Evolutionary conservation across 2,797 vertebrate genomes (phyloP).

Genomic region (Labroides dimidiatus): DNA sequence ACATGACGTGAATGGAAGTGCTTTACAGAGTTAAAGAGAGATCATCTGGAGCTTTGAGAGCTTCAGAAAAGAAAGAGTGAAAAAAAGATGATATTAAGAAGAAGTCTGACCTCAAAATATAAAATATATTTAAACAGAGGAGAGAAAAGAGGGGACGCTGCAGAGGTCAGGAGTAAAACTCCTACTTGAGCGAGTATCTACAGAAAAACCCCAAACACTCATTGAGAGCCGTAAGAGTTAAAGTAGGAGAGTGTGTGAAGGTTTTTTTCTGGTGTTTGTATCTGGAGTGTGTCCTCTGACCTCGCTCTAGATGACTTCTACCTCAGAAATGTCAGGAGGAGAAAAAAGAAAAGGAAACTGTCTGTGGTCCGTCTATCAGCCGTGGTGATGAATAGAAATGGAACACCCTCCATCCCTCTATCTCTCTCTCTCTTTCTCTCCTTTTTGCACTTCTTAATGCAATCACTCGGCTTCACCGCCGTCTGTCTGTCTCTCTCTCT

Average conservation of each 20-base stretch:
- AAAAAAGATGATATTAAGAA: too few relatives aligned
- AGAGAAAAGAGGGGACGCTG: not conserved
- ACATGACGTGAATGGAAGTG: too few relatives aligned
- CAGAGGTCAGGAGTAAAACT: not conserved
- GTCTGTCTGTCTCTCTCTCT: constrained; percentile 64
- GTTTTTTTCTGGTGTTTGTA: constrained; percentile 25
- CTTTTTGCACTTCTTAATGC: constrained; percentile 70
- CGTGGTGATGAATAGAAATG: constrained; percentile 80
- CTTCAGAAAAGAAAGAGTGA: too few relatives aligned
- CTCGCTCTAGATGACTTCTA: constrained; percentile 41
- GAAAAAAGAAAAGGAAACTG: constrained; percentile 49
- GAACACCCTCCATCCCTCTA: constrained; percentile 45
- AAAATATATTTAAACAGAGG: too few relatives aligned
- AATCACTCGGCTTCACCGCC: constrained; percentile 78
- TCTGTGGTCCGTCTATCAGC: constrained; percentile 67
- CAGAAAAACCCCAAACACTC: not conserved
- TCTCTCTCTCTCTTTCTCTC: constrained; percentile 6
- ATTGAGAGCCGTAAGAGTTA: not conserved
- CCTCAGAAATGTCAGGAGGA: constrained; percentile 47
- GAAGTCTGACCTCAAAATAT: too few relatives aligned
- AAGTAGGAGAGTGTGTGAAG: not conserved
- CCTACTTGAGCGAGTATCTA: not conserved
- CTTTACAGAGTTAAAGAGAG: too few relatives aligned
- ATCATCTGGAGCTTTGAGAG: too few relatives aligned
- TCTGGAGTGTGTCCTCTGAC: constrained; percentile 34